Evolutionary conservation across 2,113 vertebrate genomes (phyloP).

Genomic region (Clarias magur): DNA sequence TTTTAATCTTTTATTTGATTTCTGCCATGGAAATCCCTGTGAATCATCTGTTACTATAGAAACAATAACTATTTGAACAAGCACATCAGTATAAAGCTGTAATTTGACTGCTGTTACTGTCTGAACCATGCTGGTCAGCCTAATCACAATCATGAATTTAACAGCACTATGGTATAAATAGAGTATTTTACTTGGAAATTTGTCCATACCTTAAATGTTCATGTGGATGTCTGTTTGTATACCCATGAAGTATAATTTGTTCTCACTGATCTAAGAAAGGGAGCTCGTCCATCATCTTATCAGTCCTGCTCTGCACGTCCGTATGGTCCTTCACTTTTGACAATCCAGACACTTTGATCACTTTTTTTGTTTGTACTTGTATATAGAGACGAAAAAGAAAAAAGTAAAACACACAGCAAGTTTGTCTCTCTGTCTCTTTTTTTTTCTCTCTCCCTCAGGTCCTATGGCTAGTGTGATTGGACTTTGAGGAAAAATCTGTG

Average conservation of each 20-base stretch:
- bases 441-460: not conserved
- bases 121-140: not conserved
- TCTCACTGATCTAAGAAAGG: constrained; percentile 19
- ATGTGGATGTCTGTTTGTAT: not conserved
- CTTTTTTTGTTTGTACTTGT: constrained; percentile 64
- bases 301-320: constrained; percentile 58
- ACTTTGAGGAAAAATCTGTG: constrained; percentile 65
- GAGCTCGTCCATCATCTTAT: constrained; percentile 53
- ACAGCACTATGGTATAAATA: not conserved
- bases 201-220: not conserved
- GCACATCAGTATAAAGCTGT: not conserved
- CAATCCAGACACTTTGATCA: constrained; percentile 67
- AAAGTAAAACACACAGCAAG: constrained; percentile 54
- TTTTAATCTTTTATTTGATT: not conserved
- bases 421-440: constrained; percentile 62
- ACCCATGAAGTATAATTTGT: constrained; percentile 16
- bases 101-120: not conserved
- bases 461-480: constrained; percentile 48
- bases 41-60: not conserved
- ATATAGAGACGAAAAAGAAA: constrained; percentile 55
- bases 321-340: constrained; percentile 64
- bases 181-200: not conserved
- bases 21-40: not conserved
- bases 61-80: not conserved
- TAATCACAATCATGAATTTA: not conserved